phyloP scores from a whole-genome alignment of 2,888 invertebrate genomes.

The Aethes cnicana region DNA sequence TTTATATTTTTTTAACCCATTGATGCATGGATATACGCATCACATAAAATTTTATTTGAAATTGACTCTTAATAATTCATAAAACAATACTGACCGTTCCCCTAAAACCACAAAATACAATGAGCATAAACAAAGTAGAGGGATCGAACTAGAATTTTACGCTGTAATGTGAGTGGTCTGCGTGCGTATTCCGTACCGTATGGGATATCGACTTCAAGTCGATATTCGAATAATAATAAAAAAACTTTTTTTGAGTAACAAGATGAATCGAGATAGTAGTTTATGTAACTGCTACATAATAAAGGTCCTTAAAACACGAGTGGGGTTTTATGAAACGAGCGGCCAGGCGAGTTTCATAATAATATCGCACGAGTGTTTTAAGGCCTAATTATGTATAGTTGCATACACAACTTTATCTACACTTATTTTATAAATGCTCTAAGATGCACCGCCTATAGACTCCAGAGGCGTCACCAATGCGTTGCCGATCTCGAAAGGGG shows the following conservation, averaged over 20 bases:
- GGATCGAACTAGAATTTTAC: slow-evolving; percentile 52
- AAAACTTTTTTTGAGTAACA: not conserved
- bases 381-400: no score
- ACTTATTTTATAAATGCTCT: no score
- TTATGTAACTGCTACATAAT: no score
- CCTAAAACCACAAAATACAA: slow-evolving; percentile 43
- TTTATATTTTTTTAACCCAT: not conserved
- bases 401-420: no score
- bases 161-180: slow-evolving; percentile 59
- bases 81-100: slow-evolving; percentile 40
- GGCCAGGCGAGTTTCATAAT: no score
- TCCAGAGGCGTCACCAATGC: no score
- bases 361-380: no score
- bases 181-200: slow-evolving; percentile 9
- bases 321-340: no score
- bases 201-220: slow-evolving; percentile 8
- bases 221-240: not conserved
- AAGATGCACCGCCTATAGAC: no score
- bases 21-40: slow-evolving; percentile 8
- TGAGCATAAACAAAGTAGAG: slow-evolving; percentile 50
- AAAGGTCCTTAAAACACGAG: no score
- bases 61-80: slow-evolving; percentile 46
- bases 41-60: slow-evolving; percentile 33
- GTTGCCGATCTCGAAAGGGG: no score
- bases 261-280: no score